Evolutionary conservation across 2,888 invertebrate species (phyloP).

Genomic region (Leptinotarsa rubiginosa): DNA sequence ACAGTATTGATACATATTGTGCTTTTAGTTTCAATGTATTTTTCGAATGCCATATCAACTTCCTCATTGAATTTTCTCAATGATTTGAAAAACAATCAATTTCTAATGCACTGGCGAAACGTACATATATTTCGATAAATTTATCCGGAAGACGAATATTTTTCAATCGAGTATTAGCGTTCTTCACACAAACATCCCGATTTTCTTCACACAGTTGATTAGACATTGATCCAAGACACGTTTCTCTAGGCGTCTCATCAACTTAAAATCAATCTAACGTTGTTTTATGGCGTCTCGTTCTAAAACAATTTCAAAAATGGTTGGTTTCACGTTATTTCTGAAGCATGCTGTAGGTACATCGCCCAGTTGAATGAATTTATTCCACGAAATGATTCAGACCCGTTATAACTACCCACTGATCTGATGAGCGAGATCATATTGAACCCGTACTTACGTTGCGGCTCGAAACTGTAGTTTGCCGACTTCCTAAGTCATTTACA

Average conservation of each 20-base stretch:
- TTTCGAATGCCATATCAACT: too few species aligned
- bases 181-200: neutral
- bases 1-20: too few species aligned
- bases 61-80: too few species aligned
- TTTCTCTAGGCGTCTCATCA: neutral
- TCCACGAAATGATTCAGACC: slow-evolving; percentile 11
- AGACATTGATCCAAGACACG: neutral
- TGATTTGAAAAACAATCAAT: neutral
- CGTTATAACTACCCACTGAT: slow-evolving; percentile 26
- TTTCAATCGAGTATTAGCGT: neutral
- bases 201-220: neutral
- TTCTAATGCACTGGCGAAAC: neutral
- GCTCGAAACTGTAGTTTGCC: slow-evolving; percentile 21
- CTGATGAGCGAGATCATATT: slow-evolving; percentile 16
- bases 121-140: neutral
- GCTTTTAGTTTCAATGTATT: too few species aligned
- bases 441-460: slow-evolving; percentile 11
- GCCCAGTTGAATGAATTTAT: slow-evolving; percentile 12
- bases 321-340: neutral
- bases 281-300: neutral
- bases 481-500: slow-evolving; percentile 17
- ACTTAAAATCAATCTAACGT: neutral
- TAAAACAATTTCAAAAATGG: neutral
- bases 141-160: neutral
- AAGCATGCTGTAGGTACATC: slow-evolving; percentile 11